Evolutionary conservation across 2,888 invertebrate genomes (phyloP), one percentile per base, ranked within the genome.

Genomic region (Salpingus planirostris): DNA sequence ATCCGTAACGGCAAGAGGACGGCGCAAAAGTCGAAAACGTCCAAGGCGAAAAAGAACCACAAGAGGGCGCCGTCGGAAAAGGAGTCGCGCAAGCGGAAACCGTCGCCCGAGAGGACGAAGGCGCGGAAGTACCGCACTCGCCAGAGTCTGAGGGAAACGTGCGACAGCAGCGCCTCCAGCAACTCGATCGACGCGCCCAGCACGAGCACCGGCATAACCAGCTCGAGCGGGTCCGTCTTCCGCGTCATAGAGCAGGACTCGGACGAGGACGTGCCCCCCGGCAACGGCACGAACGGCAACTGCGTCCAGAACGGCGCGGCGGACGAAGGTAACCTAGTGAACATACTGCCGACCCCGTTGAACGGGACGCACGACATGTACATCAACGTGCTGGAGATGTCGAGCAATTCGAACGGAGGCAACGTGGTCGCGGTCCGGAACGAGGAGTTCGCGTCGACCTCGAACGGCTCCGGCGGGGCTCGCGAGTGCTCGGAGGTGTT

Each of bases 181-280:
- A 69, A 55, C 34, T 61, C 71, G 44, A 57, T 74, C 47, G 73
- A 76, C 43, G 66, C 73, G 42, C 78, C 78, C 8, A 78, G 78
- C 53, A 79, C 79, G 25, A 78, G 78, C 50, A 76, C 78, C 48
- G 79, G 79, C 56, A 60, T 60, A 24, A 60, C 60, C 11, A 52
- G 45, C 39, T 58, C 61, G 8, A 55, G 43, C 27, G 50, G 47
- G 27, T 47, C 56, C 15, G 47, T 62, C n/a, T 62, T 54, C 37
- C 45, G 63, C 6, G 71, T 33, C 67, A 73, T 60, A 67, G 74
- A 37, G 38, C 62, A 64, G 36, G 78, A 78, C 50, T 77, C 78
- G 0, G 78, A 78, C 45, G 78, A 78, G 46, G 77, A 77, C 21
- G 34, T 42, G 15, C 44, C 51, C 3, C 32, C 47, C 5, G n/a